Percentiles rank a stretch among this genome's conserved stretches.
phyloP scores from a whole-genome alignment of 2,797 vertebrate species.

The Tragelaphus eurycerus region DNA sequence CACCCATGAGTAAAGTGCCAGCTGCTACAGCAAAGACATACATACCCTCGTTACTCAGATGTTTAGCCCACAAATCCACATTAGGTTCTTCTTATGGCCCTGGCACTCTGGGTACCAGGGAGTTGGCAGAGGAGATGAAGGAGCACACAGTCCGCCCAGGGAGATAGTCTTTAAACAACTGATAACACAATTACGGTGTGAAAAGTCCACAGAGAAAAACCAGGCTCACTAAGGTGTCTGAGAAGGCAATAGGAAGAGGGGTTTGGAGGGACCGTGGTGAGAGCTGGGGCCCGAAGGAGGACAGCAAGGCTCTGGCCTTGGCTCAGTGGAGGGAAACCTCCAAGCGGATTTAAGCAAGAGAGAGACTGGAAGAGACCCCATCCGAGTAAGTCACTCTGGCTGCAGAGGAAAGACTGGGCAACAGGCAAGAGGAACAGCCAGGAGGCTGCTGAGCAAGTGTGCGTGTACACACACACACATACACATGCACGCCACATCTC shows the following conservation, averaged over 20 bases:
- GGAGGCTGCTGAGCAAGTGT: fast-evolving
- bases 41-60: fast-evolving
- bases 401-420: not conserved
- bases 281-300: not conserved
- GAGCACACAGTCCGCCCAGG: too few species aligned
- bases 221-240: not conserved
- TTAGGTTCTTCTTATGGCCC: not conserved
- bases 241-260: fast-evolving
- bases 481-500: fast-evolving
- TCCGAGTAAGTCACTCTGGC: not conserved
- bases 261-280: not conserved
- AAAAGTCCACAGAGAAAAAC: not conserved
- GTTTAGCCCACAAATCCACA: not conserved
- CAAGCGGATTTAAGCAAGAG: not conserved
- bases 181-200: not conserved
- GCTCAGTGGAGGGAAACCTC: not conserved
- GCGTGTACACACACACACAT: fast-evolving
- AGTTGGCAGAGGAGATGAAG: not conserved
- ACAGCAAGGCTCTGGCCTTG: not conserved
- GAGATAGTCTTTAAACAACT: not conserved
- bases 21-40: not conserved
- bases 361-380: not conserved
- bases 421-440: not conserved
- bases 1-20: fast-evolving
- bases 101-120: not conserved